A percentile compares a stretch with the other conserved stretches of the same genome.
Conservation (phyloP, 2,113 vertebrate genomes). For the Plotosus lineatus region DNA sequence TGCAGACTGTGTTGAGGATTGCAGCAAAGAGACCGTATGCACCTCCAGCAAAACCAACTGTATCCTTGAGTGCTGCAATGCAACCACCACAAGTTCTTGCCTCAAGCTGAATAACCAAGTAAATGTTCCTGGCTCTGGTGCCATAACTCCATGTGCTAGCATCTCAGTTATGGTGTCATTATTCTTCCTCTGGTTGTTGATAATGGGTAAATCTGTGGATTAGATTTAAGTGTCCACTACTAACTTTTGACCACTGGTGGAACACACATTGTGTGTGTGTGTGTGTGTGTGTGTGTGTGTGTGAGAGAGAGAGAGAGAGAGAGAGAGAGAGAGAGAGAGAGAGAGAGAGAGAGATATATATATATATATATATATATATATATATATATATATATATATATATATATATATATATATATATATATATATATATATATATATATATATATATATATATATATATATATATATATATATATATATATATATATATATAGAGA, state of each 20-base stretch:
- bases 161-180: constrained; percentile 40
- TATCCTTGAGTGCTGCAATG: constrained; percentile 76
- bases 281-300: neutral
- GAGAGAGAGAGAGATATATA: too few species aligned
- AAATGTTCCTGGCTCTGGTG: constrained; percentile 62
- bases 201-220: constrained; percentile 48
- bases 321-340: neutral
- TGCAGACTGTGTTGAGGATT: constrained; percentile 71
- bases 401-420: too few species aligned
- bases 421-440: too few species aligned
- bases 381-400: too few species aligned
- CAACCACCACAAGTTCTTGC: constrained; percentile 67
- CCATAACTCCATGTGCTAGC: constrained; percentile 39
- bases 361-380: too few species aligned
- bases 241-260: constrained; percentile 2
- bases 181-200: constrained; percentile 50
- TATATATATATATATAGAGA: too few species aligned
- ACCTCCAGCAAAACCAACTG: constrained; percentile 48
- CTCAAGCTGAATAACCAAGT: constrained; percentile 73
- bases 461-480: too few species aligned
- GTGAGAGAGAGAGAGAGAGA: neutral
- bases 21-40: constrained; percentile 62
- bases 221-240: neutral
- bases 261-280: constrained; percentile 30
- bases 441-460: too few species aligned